Conservation (phyloP, 2,797 vertebrate genomes). For the Cynodonichthys magdalenae region DNA sequence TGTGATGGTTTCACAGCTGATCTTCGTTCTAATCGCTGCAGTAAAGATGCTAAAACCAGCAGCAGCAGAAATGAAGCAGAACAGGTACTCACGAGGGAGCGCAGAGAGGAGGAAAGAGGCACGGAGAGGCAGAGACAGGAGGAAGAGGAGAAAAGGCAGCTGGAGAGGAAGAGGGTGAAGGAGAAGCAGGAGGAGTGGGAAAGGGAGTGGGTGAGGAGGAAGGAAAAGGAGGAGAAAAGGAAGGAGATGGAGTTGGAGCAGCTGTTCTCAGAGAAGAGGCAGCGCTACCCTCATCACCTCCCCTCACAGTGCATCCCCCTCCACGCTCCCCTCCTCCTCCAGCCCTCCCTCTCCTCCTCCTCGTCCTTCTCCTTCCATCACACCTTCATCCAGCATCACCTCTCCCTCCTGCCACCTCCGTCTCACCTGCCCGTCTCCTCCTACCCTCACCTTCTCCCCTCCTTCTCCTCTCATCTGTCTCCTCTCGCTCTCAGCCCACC, state of each 20-base stretch:
- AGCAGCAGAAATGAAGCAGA: background rate
- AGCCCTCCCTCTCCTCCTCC: slow-evolving; percentile 44
- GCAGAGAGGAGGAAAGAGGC: background rate
- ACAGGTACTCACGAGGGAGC: background rate
- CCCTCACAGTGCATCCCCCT: slow-evolving; percentile 54
- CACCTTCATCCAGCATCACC: slow-evolving; percentile 71
- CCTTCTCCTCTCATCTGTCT: slow-evolving; percentile 54
- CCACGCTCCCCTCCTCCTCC: slow-evolving; percentile 60
- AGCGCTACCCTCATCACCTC: slow-evolving; percentile 34
- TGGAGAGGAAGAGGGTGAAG: slow-evolving; percentile 41
- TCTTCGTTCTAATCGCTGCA: slow-evolving; percentile 40
- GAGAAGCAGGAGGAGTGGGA: slow-evolving; percentile 48
- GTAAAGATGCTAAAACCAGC: background rate
- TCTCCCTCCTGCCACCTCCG: slow-evolving; percentile 61
- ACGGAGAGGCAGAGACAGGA: slow-evolving; percentile 4
- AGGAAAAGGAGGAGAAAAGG: slow-evolving; percentile 50
- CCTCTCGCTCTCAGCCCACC: slow-evolving; percentile 44
- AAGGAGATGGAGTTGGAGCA: slow-evolving; percentile 49
- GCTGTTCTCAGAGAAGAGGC: slow-evolving; percentile 57
- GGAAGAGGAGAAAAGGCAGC: slow-evolving; percentile 20
- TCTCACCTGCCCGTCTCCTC: slow-evolving; percentile 51
- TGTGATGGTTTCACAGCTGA: slow-evolving; percentile 7
- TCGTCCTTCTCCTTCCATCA: slow-evolving; percentile 71
- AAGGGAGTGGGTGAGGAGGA: slow-evolving; percentile 50
- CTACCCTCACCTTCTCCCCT: slow-evolving; percentile 55